phyloP scores from a whole-genome alignment of 2,888 invertebrate genomes.

The Saturnia pavonia region DNA sequence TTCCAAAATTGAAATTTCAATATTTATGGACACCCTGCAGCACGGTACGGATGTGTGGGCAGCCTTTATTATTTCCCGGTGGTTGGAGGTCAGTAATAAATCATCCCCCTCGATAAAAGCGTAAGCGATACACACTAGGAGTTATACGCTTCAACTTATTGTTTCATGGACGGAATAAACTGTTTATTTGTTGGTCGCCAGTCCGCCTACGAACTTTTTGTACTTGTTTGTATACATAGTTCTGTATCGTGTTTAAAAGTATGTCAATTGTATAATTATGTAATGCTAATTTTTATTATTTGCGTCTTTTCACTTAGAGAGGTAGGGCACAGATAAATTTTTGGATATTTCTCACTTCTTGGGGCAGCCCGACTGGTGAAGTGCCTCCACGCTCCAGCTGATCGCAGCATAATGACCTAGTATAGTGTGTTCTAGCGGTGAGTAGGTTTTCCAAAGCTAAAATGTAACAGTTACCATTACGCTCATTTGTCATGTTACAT shows the following conservation, averaged over 20 bases:
- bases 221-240: neutral
- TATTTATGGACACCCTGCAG: conserved; percentile 39
- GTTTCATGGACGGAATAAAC: conserved; percentile 17
- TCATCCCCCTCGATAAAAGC: conserved; percentile 50
- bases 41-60: conserved; percentile 42
- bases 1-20: conserved; percentile 7
- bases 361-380: too few relatives aligned
- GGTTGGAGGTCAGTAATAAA: conserved; percentile 46
- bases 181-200: conserved; percentile 10
- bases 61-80: conserved; percentile 55
- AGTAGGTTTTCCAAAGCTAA: too few relatives aligned
- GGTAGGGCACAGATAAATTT: too few relatives aligned
- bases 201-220: neutral
- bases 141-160: conserved; percentile 16
- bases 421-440: too few relatives aligned
- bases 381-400: too few relatives aligned
- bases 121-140: conserved; percentile 22
- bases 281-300: neutral
- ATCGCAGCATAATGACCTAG: too few relatives aligned
- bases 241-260: neutral
- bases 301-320: too few relatives aligned
- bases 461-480: too few relatives aligned
- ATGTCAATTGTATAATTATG: too few relatives aligned
- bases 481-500: too few relatives aligned
- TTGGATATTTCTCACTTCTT: too few relatives aligned